Percentiles rank a stretch among this genome's conserved stretches.
Conservation (phyloP, 2,888 invertebrate species). For the Caenorhabditis panamensis region DNA sequence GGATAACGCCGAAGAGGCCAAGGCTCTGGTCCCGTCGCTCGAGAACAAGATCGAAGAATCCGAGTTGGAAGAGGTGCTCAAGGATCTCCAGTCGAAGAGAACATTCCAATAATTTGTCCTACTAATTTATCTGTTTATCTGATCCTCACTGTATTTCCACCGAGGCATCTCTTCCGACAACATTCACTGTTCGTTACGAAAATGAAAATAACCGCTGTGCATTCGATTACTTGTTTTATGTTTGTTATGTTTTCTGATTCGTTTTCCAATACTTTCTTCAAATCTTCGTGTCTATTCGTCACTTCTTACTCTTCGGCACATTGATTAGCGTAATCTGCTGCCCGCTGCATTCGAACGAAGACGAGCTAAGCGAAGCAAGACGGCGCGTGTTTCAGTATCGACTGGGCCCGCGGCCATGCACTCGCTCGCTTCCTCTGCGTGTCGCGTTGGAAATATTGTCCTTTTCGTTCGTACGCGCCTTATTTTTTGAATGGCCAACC, state of each 20-base stretch:
- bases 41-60: constrained; percentile 98
- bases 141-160: not conserved
- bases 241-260: not conserved
- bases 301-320: too few relatives aligned
- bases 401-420: too few relatives aligned
- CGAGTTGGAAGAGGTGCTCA: constrained; percentile 94
- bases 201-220: not conserved
- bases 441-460: too few relatives aligned
- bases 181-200: not conserved
- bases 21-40: constrained; percentile 84
- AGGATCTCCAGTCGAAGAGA: constrained; percentile 97
- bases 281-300: too few relatives aligned
- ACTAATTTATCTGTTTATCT: not conserved
- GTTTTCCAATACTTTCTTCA: not conserved
- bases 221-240: not conserved
- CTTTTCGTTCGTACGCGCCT: too few relatives aligned
- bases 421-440: too few relatives aligned
- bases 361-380: too few relatives aligned
- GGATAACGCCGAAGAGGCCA: constrained; percentile 97
- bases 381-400: too few relatives aligned
- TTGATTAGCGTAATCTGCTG: not conserved
- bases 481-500: not conserved
- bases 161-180: constrained; percentile 14
- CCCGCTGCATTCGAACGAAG: not conserved
- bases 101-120: constrained; percentile 87